Evolutionary conservation across 2,888 invertebrate species (phyloP).

Genomic region (Brachycybe producta): DNA sequence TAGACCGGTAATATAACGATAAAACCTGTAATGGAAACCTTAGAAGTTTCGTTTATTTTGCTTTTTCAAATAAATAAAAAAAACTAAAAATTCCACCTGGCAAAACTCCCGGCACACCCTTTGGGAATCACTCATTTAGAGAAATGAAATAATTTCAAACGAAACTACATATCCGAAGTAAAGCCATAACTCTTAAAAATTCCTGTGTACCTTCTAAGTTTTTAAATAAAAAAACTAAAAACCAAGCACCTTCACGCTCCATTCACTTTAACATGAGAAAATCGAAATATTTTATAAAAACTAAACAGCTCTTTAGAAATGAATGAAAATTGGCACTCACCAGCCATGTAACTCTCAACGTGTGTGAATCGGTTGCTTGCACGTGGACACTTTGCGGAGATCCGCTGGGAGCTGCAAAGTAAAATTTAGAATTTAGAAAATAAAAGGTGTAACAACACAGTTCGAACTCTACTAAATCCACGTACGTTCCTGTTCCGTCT

Average conservation of each 20-base stretch:
- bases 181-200: too few relatives aligned
- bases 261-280: neutral
- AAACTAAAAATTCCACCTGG: too few relatives aligned
- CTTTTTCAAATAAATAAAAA: too few relatives aligned
- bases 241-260: neutral
- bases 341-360: constrained; percentile 18
- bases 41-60: too few relatives aligned
- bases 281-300: too few relatives aligned
- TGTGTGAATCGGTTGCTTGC: constrained; percentile 13
- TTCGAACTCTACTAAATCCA: neutral
- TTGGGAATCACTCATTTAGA: too few relatives aligned
- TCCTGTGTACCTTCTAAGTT: too few relatives aligned
- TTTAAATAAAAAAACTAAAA: neutral
- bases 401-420: constrained; percentile 18
- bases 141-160: too few relatives aligned
- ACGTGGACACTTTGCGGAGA: constrained; percentile 18
- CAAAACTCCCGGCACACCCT: too few relatives aligned
- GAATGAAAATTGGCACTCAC: constrained; percentile 11
- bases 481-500: constrained; percentile 78
- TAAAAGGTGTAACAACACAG: too few relatives aligned
- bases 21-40: too few relatives aligned
- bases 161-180: neutral
- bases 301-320: neutral
- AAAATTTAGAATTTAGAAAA: neutral
- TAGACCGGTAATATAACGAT: too few relatives aligned